phyloP scores from a whole-genome alignment of 1,140 invertebrate species.

The Zophobas morio region DNA sequence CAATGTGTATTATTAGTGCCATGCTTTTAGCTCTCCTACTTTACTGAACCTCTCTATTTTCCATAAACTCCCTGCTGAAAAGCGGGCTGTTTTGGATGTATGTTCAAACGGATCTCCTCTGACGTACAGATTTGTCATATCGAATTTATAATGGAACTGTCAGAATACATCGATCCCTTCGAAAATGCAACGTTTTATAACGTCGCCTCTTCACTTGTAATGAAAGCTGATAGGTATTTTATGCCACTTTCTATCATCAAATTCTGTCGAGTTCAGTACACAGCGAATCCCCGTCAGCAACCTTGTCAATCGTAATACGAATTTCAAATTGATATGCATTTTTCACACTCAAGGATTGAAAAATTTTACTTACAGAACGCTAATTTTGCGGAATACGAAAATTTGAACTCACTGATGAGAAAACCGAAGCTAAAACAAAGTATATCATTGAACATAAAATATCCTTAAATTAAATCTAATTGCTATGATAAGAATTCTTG shows the following conservation, averaged over 20 bases:
- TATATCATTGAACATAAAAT: too few relatives aligned
- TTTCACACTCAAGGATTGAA: background rate
- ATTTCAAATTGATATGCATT: conserved; percentile 27
- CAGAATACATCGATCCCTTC: conserved; percentile 31
- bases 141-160: conserved; percentile 43
- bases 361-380: background rate
- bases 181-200: conserved; percentile 36
- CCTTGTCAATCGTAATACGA: conserved; percentile 3
- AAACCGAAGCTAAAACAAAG: too few relatives aligned
- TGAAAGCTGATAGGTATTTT: conserved; percentile 41
- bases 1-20: too few relatives aligned
- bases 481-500: too few relatives aligned
- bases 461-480: too few relatives aligned
- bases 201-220: conserved; percentile 30
- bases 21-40: background rate
- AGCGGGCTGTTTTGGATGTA: conserved; percentile 25
- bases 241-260: conserved; percentile 40
- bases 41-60: conserved; percentile 23
- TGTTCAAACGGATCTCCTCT: conserved; percentile 14
- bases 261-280: conserved; percentile 28
- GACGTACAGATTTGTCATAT: conserved; percentile 40
- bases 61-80: conserved; percentile 16
- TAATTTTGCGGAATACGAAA: too few relatives aligned
- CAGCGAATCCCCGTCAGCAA: conserved; percentile 1
- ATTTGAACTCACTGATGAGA: too few relatives aligned